Conservation (phyloP, 2,113 vertebrate genomes). For the Oxyura jamaicensis region DNA sequence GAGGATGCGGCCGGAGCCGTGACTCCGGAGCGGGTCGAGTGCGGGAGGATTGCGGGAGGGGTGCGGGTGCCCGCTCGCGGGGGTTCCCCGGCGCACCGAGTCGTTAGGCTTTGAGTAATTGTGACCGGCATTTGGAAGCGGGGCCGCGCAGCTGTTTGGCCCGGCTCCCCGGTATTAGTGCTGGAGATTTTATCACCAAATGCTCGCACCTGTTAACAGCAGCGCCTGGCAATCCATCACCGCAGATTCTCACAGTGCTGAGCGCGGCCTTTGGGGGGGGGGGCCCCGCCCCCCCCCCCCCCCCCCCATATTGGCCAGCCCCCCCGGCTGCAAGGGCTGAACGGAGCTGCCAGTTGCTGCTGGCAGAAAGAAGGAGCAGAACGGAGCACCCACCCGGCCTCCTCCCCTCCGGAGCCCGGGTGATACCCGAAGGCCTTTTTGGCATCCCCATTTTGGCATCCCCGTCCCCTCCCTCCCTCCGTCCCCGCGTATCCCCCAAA, state of each 20-base stretch:
- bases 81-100: neutral
- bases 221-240: constrained; percentile 59
- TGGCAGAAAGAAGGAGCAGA: neutral
- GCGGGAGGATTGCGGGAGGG: neutral
- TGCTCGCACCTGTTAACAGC: constrained; percentile 72
- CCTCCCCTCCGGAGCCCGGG: neutral
- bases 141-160: constrained; percentile 69
- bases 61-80: neutral
- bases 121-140: constrained; percentile 56
- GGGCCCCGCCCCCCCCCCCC: too few species aligned
- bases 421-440: neutral
- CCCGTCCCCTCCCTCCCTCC: neutral
- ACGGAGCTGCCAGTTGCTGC: neutral
- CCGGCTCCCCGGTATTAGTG: constrained; percentile 60
- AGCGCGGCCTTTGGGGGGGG: neutral
- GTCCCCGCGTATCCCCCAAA: neutral
- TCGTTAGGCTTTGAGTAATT: constrained; percentile 58
- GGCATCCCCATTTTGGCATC: neutral
- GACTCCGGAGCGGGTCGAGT: neutral
- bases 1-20: neutral
- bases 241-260: constrained; percentile 63
- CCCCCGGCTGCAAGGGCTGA: neutral
- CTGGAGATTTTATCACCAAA: constrained; percentile 69
- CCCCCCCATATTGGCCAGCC: neutral
- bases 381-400: too few species aligned